Conservation (phyloP, 2,888 invertebrate genomes). For the Mystacides longicornis region DNA sequence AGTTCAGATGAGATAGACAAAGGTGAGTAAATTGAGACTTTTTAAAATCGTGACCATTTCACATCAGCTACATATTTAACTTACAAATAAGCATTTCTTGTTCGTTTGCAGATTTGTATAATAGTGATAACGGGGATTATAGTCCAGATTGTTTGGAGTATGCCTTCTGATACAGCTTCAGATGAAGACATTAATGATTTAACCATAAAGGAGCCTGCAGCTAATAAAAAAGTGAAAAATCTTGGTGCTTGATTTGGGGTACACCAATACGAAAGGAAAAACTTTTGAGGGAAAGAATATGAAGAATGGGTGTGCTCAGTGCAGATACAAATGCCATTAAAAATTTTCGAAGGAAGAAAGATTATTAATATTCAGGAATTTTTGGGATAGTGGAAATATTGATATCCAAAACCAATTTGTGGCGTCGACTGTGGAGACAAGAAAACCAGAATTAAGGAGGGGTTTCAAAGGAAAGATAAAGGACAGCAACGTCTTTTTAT, state of each 20-base stretch:
- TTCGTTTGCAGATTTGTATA: background rate
- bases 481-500: conserved; percentile 3
- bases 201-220: conserved; percentile 4
- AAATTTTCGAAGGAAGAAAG: conserved; percentile 3
- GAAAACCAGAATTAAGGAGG: conserved; percentile 3
- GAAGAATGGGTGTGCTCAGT: conserved; percentile 3
- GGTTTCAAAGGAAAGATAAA: conserved; percentile 4
- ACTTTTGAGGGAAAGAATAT: background rate
- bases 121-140: conserved; percentile 4
- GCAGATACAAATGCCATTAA: conserved; percentile 2
- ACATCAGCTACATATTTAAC: conserved; percentile 2
- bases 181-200: conserved; percentile 2
- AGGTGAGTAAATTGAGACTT: background rate
- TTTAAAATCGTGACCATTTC: background rate
- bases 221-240: conserved; percentile 4
- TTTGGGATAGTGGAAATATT: conserved; percentile 4
- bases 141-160: conserved; percentile 4
- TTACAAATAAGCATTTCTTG: conserved; percentile 1
- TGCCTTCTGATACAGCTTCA: conserved; percentile 6
- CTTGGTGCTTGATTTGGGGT: conserved; percentile 1
- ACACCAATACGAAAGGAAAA: background rate
- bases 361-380: conserved; percentile 4
- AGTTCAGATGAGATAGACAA: background rate
- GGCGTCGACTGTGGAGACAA: conserved; percentile 3
- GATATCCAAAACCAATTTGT: conserved; percentile 6